A percentile compares a stretch with the other conserved stretches of the same genome.
Conservation (phyloP, 2,888 invertebrate species). For the Vanessa cardui region DNA sequence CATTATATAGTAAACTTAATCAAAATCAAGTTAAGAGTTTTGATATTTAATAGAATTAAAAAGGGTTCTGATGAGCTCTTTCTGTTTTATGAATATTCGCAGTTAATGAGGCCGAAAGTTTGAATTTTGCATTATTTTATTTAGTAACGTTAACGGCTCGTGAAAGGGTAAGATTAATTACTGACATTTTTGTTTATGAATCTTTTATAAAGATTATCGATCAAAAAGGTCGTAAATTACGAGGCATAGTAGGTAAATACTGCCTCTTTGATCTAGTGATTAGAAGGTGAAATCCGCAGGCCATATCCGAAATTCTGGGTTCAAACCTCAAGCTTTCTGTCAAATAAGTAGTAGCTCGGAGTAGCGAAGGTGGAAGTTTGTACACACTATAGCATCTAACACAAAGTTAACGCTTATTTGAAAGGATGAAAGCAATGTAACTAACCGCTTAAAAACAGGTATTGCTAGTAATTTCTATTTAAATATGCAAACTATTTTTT, state of each 20-base stretch:
- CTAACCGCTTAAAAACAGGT: too few relatives aligned
- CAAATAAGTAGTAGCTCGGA: too few relatives aligned
- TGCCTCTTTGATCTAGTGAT: too few relatives aligned
- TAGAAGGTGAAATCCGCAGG: too few relatives aligned
- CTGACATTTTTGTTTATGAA: conserved; percentile 56
- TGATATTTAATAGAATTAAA: conserved; percentile 41
- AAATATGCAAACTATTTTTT: too few relatives aligned
- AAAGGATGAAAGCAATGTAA: too few relatives aligned
- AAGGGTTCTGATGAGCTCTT: conserved; percentile 35
- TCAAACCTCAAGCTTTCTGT: too few relatives aligned
- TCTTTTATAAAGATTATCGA: conserved; percentile 18
- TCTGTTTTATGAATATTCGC: conserved; percentile 54
- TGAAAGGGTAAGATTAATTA: conserved; percentile 81
- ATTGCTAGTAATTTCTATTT: too few relatives aligned
- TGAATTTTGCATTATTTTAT: conserved; percentile 56
- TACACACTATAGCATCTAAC: too few relatives aligned
- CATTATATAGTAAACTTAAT: neutral
- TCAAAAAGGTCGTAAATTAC: neutral
- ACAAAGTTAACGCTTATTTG: too few relatives aligned
- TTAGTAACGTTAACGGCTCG: conserved; percentile 66
- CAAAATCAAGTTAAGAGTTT: conserved; percentile 10
- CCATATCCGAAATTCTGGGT: too few relatives aligned
- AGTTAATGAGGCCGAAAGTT: conserved; percentile 70
- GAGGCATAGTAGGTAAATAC: neutral
- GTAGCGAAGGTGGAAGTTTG: too few relatives aligned